Conservation (phyloP, 1,140 invertebrate species). For the Gonioctena quinquepunctata region DNA sequence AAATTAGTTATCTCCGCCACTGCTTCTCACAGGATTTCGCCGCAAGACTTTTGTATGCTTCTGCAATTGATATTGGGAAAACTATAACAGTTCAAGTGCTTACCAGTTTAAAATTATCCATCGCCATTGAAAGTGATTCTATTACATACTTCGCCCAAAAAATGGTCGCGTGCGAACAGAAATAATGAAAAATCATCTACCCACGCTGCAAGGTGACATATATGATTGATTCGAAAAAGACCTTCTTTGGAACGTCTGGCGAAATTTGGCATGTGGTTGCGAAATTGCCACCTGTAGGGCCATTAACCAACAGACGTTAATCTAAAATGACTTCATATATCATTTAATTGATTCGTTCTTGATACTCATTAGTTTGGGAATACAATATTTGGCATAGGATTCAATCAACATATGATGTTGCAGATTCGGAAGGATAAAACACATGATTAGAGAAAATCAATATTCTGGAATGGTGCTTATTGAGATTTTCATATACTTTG, state of each 20-base stretch:
- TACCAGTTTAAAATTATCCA: too few relatives aligned
- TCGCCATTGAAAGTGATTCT: background rate
- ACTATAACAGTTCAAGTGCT: too few relatives aligned
- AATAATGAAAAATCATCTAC: constrained; percentile 1
- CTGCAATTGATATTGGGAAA: too few relatives aligned
- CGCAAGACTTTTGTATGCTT: too few relatives aligned
- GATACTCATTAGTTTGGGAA: background rate
- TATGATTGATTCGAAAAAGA: constrained; percentile 33
- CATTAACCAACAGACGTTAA: constrained; percentile 34
- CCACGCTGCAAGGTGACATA: constrained; percentile 16
- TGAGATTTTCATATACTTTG: too few relatives aligned
- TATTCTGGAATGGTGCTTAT: too few relatives aligned
- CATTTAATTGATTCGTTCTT: background rate
- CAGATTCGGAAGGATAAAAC: too few relatives aligned
- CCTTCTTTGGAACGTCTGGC: background rate
- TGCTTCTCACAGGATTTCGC: too few relatives aligned
- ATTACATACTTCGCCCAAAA: background rate
- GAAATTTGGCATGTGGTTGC: constrained; percentile 30
- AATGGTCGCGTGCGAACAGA: constrained; percentile 5
- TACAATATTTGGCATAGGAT: background rate
- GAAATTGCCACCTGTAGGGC: constrained; percentile 29
- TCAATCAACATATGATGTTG: background rate
- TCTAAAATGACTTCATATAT: constrained; percentile 9
- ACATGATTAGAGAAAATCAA: too few relatives aligned
- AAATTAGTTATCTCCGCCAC: too few relatives aligned